Base-by-base conservation (phyloP, 2,888 invertebrate species). In the Trachelus iudaicus region DNA sequence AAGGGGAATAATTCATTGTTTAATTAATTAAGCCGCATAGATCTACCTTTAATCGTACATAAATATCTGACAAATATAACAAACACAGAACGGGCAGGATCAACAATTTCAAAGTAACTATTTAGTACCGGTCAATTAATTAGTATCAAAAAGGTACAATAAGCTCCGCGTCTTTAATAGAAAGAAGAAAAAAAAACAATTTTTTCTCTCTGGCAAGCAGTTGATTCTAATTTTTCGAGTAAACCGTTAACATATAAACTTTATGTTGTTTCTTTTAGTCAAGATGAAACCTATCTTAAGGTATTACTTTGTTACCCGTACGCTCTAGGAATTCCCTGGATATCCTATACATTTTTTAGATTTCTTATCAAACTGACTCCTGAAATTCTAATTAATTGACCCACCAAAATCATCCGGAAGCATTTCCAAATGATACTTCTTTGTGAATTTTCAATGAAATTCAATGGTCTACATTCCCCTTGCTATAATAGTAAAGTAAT, bases 101-200 rank as follows among this genome's bases (percentile, higher is more conserved):
- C 56, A 56, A 56, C 56, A 23, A 56, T 56, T 23, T 23, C 9
- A 35, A 75, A 78, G 69, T 75, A 69, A n/a, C 40, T 69, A 37
- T 69, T 69, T 75, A 68, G 69, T 77, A 71, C 35, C 37, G 15
- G 68, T 77, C 77, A n/a, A 69, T 76, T 76, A 76, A 83, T 84
- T 83, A 82, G 75, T 84, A 80, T 81, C 74, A 80, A 80, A 80
- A 75, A 83, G 78, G 73, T 84, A 83, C 69, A 79, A 80, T 81
- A 83, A 85, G 85, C 85, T 85, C 85, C 85, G 79, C 75, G 75
- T 81, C 81, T 82, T 69, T 74, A 33, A 73, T 79, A 23, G 0
- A 56, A 40, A 23, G 13, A 37, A n/a, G n/a, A 40, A 13, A 15
- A 40, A 13, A 33, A 33, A 33, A 33, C 33, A 33, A 33, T 1